Evolutionary conservation across 2,797 vertebrate species (phyloP), one percentile per base, ranked within the genome.

Genomic region (Enteromius anoplus): DNA sequence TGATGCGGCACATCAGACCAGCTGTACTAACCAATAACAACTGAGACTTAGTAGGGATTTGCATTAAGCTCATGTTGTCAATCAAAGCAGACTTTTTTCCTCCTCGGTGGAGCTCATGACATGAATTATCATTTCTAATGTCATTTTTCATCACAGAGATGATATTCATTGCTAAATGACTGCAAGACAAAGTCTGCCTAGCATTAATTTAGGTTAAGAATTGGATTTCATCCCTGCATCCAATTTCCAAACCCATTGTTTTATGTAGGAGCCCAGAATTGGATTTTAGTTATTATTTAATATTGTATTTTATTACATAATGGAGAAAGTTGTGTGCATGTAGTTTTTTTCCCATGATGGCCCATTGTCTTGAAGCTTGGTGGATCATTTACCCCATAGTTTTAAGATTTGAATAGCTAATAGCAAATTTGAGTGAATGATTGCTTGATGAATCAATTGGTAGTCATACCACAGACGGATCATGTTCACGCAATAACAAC

Each of bases 1-100:
- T 82, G 42, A 85, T 78, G 40, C 68, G n/a, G n/a, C 62, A 75
- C 32, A 81, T 69, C 49, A 58, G 34, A 75, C 72, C 81, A 82
- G 62, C 64, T 75, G 64, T 32, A 55, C 71, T 55, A 58, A 76
- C 81, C 49, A 69, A 83, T 83, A 69, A 77, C 71, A 69, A 76
- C 49, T n/a, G 49, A 47, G 73, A 42, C 23, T 83, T 83, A 49
- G 73, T 10, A 49, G 21, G 40, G 75, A 37, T 78, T 75, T 66
- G 37, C 62, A 58, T 76, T 45, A 82, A 82, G 64, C 37, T 42
- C 37, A 47, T 1, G 2, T n/a, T 76, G 73, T 76, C 64, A 82
- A 76, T 82, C 71, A 82, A 82, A 81, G 34, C 53, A 45, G 47
- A 29, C 8, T 3, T 40, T 6, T 37, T 58, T 29, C 4, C n/a